Conservation (phyloP, 53 echinoderm and acorn worm species). For the Paelopatides confundens region DNA sequence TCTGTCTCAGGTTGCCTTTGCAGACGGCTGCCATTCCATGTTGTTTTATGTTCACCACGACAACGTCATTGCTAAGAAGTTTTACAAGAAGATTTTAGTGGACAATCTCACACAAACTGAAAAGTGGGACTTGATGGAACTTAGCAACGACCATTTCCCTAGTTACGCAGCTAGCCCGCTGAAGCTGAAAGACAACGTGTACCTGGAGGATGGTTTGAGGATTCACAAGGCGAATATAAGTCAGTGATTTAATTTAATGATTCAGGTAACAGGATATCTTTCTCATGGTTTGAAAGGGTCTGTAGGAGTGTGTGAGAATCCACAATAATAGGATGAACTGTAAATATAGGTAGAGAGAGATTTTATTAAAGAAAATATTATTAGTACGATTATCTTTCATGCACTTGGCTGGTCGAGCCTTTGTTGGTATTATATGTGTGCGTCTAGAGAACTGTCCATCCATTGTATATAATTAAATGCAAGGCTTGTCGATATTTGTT, state of each 20-base stretch:
- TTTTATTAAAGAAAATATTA: too few relatives aligned
- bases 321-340: too few relatives aligned
- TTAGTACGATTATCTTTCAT: too few relatives aligned
- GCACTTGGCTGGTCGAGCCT: too few relatives aligned
- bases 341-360: too few relatives aligned
- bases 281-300: too few relatives aligned
- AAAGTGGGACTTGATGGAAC: constrained; percentile 28
- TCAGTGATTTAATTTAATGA: not conserved
- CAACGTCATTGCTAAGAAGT: not conserved
- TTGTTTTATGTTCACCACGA: constrained; percentile 26
- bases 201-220: not conserved
- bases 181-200: constrained; percentile 7
- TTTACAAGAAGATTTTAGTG: constrained; percentile 6
- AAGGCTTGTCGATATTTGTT: too few relatives aligned
- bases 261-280: too few relatives aligned
- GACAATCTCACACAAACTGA: constrained; percentile 6
- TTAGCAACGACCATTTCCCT: not conserved
- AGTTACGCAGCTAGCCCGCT: not conserved
- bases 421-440: too few relatives aligned
- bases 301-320: too few relatives aligned
- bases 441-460: too few relatives aligned
- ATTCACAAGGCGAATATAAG: not conserved
- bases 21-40: not conserved
- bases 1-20: not conserved
- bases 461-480: too few relatives aligned